phyloP scores from a whole-genome alignment of 2,888 invertebrate genomes.

The Taphrorychus bicolor region DNA sequence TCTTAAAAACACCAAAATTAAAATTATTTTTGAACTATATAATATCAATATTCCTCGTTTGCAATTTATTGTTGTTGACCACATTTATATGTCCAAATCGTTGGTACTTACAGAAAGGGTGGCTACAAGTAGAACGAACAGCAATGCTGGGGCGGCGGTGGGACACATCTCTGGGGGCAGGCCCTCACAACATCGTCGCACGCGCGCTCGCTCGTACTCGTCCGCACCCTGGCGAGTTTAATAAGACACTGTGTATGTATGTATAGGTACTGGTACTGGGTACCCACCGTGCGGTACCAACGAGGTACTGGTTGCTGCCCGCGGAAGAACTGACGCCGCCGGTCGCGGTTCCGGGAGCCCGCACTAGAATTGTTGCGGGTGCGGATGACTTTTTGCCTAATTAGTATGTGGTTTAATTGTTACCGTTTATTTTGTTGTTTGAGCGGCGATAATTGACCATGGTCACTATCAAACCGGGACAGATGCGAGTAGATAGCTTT shows the following conservation, averaged over 20 bases:
- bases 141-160: conserved; percentile 52
- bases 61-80: no score
- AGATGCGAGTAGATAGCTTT: no score
- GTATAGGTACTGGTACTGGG: conserved; percentile 14
- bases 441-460: neutral
- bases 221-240: conserved; percentile 28
- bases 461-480: no score
- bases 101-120: conserved; percentile 51
- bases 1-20: no score
- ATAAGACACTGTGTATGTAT: conserved; percentile 26
- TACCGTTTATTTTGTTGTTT: neutral
- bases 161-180: conserved; percentile 48
- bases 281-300: neutral
- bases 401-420: neutral
- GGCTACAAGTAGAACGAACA: conserved; percentile 48
- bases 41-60: no score
- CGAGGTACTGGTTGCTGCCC: conserved; percentile 27
- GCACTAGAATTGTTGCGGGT: neutral
- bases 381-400: neutral
- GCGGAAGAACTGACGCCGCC: conserved; percentile 17
- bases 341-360: conserved; percentile 25
- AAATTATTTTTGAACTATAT: no score
- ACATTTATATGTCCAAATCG: no score
- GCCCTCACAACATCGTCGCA: conserved; percentile 32
- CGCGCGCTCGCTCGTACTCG: conserved; percentile 31